Conservation (phyloP, 2,888 invertebrate genomes). For the Nomada hirtipes region DNA sequence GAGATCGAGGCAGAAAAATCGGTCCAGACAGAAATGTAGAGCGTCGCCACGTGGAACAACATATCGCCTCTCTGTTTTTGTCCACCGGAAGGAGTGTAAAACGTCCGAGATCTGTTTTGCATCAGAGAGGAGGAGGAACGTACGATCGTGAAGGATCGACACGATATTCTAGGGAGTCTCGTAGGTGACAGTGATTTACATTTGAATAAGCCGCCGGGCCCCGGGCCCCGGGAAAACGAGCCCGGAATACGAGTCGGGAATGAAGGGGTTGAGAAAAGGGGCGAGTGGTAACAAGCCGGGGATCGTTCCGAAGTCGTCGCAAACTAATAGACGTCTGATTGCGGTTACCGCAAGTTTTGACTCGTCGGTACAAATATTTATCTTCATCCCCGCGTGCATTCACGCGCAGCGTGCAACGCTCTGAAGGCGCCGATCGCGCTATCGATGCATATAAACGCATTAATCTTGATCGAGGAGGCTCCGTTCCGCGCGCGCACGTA, state of each 20-base stretch:
- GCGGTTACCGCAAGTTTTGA: conserved; percentile 77
- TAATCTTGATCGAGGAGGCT: conserved; percentile 78
- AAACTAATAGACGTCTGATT: conserved; percentile 76
- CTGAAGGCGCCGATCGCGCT: conserved; percentile 75
- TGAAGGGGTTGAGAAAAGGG: conserved; percentile 21
- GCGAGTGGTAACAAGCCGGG: conserved; percentile 21
- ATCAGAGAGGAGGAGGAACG: conserved; percentile 34
- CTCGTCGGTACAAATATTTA: conserved; percentile 82
- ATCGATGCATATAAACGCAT: conserved; percentile 78
- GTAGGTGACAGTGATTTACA: conserved; percentile 73
- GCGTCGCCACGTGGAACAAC: conserved; percentile 51
- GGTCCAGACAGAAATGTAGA: conserved; percentile 11
- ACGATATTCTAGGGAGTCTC: conserved; percentile 59
- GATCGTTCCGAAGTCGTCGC: conserved; percentile 63
- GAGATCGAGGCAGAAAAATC: conserved; percentile 2
- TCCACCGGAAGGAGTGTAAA: conserved; percentile 46
- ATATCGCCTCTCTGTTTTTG: conserved; percentile 54
- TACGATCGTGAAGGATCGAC: conserved; percentile 59
- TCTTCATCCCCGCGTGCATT: conserved; percentile 76
- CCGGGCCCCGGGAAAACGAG: conserved; percentile 22
- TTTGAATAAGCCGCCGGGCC: conserved; percentile 65
- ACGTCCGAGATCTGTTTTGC: conserved; percentile 40
- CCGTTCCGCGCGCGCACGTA: conserved; percentile 65
- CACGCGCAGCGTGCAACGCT: conserved; percentile 66
- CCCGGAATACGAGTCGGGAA: not conserved